Evolutionary conservation across 1,140 invertebrate genomes (phyloP), one percentile per base, ranked within the genome.

Genomic region (Leptopilina boulardi): DNA sequence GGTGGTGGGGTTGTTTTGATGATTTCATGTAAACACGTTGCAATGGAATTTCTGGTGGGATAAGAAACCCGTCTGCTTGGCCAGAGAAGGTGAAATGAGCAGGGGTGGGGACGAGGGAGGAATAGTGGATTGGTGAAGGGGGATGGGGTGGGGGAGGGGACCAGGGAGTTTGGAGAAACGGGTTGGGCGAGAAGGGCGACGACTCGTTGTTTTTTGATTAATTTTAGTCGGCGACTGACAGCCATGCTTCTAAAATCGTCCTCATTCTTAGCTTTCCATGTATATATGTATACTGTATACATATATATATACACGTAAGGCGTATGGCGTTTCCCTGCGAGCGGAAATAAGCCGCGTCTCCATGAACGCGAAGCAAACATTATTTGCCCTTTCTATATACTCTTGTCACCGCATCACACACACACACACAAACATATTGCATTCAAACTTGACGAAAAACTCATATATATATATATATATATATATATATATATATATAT

Each of bases 181-280:
- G 41, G 73, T 77, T 71, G 59, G 54, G 70, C 56, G 77, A 80
- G 23, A 34, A 73, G 71, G 76, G 23, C 34, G 71, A 59, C 38
- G 15, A 66, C 23, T 80, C 70, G 56, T 84, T 70, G 47, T 84
- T 84, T 84, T 84, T 77, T 78, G 83, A 84, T 84, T 84, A 84
- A 84, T 84, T 84, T 84, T 82, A 84, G 80, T 82, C 78, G 19
- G 59, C 78, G 78, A 84, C 77, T 78, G 77, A 84, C 75, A 84
- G 77, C 72, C 78, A 82, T 77, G 80, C 75, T 84, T 84, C 81
- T 82, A 84, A 82, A 84, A 77, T 84, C 72, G 78, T 82, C 81
- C 66, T 70, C 83, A 84, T 84, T 82, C 78, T 84, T 84, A 84
- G 80, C 74, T 84, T 78, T 78, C 75, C 73, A 75, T 78, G 80